Base-by-base conservation (phyloP, 2,888 invertebrate species). In the Drosophila cognata region DNA sequence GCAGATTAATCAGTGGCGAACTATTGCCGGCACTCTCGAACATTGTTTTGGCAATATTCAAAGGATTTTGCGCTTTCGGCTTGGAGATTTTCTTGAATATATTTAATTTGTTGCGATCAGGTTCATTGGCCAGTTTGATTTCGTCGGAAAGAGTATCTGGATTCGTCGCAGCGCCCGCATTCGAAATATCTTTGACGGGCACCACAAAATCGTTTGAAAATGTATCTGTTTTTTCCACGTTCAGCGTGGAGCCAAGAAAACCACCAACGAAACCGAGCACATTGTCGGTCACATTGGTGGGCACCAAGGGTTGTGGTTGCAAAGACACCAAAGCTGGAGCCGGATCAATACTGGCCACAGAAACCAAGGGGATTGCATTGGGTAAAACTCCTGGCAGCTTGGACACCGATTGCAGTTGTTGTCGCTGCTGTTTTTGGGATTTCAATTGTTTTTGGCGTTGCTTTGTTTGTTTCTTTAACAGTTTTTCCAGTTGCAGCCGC, bases 81-180 rank as follows among this genome's bases (percentile, higher is more conserved):
- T 92, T 95, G 71, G 97, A 96, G 92, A 97, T 97, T 93, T 97
- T 97, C 92, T 97, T 97, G 91, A 97, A 96, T 91, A 97, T 97
- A 94, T 97, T 97, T 48, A 97, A 94, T 92, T 97, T 98, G 92
- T 96, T 96, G 93, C 96, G 96, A 92, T 97, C 97, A 0, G 97
- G 97, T 93, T 97, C 97, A 16, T 95, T 96, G 7, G 95, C 95
- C 65, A 97, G 92, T 96, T 97, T 91, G 10, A 88, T 70, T 43
- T 88, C 90, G 3, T 55, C 60, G 16, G 38, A 2, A n/a, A 58
- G 8, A 8, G 33, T 33, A 29, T 53, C 25, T 25, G 25, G 16
- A 25, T 8, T 46, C 16, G 46, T 25, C 4, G 46, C 18, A 51
- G n/a, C 8, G 8, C 28, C 2, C 18, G 31, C n/a, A 41, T 13